A percentile compares a stretch with the other conserved stretches of the same genome.
These are phyloP conservation scores for Lepus europaeus DNA, from an alignment of 2,113 vertebrate genomes.

Conservation along the genomic window DNA sequence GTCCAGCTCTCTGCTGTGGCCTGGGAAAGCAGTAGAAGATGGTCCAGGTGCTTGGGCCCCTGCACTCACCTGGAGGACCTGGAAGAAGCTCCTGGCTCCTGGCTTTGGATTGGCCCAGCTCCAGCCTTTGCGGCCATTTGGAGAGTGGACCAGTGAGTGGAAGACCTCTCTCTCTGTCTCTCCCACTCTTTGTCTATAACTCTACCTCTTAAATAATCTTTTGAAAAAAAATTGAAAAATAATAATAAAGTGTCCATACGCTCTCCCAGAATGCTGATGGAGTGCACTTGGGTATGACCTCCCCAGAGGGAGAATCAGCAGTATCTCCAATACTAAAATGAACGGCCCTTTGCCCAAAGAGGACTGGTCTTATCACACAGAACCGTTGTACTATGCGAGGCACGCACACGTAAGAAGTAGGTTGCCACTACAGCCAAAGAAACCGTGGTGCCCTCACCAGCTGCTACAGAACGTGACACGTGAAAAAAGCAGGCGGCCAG, in stretches of 20 bases:
- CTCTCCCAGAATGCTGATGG: neutral
- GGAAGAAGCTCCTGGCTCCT: too few relatives aligned
- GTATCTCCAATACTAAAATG: neutral
- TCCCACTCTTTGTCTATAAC: too few relatives aligned
- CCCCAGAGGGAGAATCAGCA: neutral
- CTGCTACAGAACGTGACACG: neutral
- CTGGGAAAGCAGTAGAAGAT: too few relatives aligned
- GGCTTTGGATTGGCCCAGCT: too few relatives aligned
- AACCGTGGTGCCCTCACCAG: neutral
- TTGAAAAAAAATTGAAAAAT: too few relatives aligned
- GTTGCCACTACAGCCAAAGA: neutral
- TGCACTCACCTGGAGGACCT: too few relatives aligned
- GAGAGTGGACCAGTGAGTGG: too few relatives aligned
- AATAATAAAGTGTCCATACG: neutral
- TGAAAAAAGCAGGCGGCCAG: neutral
- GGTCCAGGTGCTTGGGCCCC: too few relatives aligned
- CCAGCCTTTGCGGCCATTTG: too few relatives aligned
- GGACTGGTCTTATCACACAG: neutral
- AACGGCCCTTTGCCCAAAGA: neutral
- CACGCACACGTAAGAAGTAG: neutral
- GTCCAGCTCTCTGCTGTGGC: too few relatives aligned
- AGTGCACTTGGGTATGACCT: neutral
- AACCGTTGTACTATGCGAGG: neutral
- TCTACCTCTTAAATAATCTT: too few relatives aligned
- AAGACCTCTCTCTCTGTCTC: too few relatives aligned